Evolutionary conservation across 1,140 invertebrate genomes (phyloP).

Genomic region (Babylonia areolata): DNA sequence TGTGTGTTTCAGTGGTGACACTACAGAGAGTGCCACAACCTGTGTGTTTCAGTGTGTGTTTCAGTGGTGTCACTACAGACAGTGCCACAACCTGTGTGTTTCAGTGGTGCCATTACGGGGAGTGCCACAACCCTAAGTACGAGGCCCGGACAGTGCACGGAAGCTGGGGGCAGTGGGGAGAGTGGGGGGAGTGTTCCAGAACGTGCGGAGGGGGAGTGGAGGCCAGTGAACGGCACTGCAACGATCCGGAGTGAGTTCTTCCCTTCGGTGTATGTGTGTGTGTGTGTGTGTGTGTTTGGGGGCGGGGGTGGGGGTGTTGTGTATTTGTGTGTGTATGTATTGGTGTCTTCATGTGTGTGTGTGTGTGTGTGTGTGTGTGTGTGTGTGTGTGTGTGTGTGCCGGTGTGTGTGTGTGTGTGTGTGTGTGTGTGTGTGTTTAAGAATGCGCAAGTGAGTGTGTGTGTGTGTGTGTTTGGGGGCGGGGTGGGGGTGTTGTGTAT

Average conservation of each 20-base stretch:
- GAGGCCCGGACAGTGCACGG: slow-evolving; percentile 82
- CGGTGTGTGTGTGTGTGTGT: slow-evolving; percentile 9
- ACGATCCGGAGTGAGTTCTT: slow-evolving; percentile 81
- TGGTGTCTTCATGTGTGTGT: too few species aligned
- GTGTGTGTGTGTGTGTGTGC: not conserved
- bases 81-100: slow-evolving; percentile 26
- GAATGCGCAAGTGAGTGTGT: too few species aligned
- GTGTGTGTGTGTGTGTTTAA: too few species aligned
- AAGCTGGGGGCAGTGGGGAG: slow-evolving; percentile 88
- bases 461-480: too few species aligned
- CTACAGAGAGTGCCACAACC: too few species aligned
- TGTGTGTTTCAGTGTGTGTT: too few species aligned
- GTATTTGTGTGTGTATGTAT: too few species aligned
- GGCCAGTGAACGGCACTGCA: slow-evolving; percentile 85
- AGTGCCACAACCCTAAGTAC: slow-evolving; percentile 81
- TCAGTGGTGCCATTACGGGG: slow-evolving; percentile 88
- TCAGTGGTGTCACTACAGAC: too few species aligned
- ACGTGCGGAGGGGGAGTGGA: slow-evolving; percentile 91
- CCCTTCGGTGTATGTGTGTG: not conserved
- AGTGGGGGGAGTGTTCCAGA: slow-evolving; percentile 86
- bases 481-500: too few species aligned
- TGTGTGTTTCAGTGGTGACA: too few species aligned
- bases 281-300: not conserved
- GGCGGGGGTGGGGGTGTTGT: not conserved
- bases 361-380: not conserved